phyloP scores from a whole-genome alignment of 2,113 vertebrate species.

The Caloenas nicobarica region DNA sequence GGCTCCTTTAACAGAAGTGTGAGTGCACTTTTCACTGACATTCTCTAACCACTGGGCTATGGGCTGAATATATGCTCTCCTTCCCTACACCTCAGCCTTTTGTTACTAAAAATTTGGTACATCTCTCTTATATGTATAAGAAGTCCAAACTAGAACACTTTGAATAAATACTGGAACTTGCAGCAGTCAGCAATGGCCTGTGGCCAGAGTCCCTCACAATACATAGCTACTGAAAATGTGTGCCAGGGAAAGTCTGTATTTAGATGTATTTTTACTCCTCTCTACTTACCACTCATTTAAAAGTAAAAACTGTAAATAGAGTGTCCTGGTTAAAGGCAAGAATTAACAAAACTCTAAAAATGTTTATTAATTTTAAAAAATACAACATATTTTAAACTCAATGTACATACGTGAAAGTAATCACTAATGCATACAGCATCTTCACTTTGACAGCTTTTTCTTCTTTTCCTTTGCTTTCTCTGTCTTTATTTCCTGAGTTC shows the following conservation, averaged over 20 bases:
- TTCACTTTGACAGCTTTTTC: conserved; percentile 68
- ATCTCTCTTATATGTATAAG: not conserved
- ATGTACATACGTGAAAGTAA: not conserved
- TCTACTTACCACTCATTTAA: not conserved
- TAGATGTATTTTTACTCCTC: not conserved
- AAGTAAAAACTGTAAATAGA: not conserved
- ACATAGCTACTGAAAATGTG: not conserved
- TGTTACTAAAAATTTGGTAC: not conserved
- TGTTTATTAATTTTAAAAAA: conserved; percentile 60
- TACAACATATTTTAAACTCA: not conserved
- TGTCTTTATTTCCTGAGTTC: conserved; percentile 64
- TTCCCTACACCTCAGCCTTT: not conserved
- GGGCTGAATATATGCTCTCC: not conserved
- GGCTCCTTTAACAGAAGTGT: not conserved
- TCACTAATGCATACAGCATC: not conserved
- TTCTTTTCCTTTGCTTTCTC: conserved; percentile 71
- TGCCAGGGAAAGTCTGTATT: not conserved
- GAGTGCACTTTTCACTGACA: not conserved
- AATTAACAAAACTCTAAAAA: not conserved
- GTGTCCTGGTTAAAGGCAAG: conserved; percentile 7
- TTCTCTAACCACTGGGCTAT: not conserved
- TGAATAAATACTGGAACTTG: not conserved
- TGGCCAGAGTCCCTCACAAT: not conserved
- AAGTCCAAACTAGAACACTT: not conserved
- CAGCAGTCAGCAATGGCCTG: not conserved